Evolutionary conservation across 2,888 invertebrate genomes (phyloP), one percentile per base, ranked within the genome.

Genomic region (Dynastes maya): DNA sequence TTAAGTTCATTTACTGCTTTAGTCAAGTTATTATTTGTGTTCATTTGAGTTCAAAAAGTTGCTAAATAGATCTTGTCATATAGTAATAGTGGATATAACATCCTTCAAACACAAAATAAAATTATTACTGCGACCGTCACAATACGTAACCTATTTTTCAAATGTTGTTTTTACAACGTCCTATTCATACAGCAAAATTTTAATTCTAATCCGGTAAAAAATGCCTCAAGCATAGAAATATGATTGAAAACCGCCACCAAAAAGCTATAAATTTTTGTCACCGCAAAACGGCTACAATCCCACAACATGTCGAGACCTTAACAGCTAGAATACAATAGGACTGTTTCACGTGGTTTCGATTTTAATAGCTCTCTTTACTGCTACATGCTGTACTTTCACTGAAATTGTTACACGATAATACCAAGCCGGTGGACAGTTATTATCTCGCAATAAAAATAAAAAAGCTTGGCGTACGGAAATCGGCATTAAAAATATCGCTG

Each of bases 361-460:
- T 71, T 71, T 71, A 71, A 71, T 71, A n/a, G 71, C 55, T 37
- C 32, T 58, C 55, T 71, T 71, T 71, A 55, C 22, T 58, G 55
- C 65, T 22, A 11, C 22, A 40, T 45, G 22, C 22, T 55, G 6
- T 71, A 71, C 71, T 71, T 71, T 71, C 71, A 71, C 71, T 71
- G 53, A 55, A 71, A 58, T 32, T 55, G 37, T 37, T 71, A 40
- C 58, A 37, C n/a, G 37, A 71, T 40, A 68, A 55, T 16, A 22
- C 55, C 55, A 27, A 55, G 55, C 22, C 71, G 32, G 40, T 37
- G 37, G 72, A 74, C 63, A 74, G 61, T 63, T 74, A 74, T 74
- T 74, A 74, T 74, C 63, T 61, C 61, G 72, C 27, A 61, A 74
- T 74, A 61, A 74, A 74, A 74, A 61, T 63, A 61, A 74, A 71